Evolutionary conservation across 2,888 invertebrate species (phyloP), one percentile per base, ranked within the genome.

Genomic region (Acanthoscelides obtectus): DNA sequence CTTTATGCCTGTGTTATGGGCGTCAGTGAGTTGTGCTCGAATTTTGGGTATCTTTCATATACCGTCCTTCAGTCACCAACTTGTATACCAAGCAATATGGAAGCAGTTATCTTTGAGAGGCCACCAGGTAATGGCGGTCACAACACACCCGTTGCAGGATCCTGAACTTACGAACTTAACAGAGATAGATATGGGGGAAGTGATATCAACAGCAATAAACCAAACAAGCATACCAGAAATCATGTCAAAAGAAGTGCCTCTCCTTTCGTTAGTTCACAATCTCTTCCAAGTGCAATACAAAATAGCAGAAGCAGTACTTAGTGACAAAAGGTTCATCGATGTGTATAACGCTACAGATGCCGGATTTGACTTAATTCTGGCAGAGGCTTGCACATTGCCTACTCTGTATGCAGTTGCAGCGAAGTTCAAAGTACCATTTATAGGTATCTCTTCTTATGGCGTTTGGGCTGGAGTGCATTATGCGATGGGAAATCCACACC

Each of bases 11-110:
- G 8, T 25, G 25, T 8, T 25, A 25, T 25, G 25, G 25, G 8
- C 8, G 25, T 25, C 25, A 5, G 25, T 25, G 25, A 25, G 45
- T 17, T 8, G 69, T 69, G 85, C 86, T 0, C 81, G 82, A 75
- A 88, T 88, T 70, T 78, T 88, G 68, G 85, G 82, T 0, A 78
- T 87, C 0, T 81, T 86, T 64, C 81, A 86, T 20, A 81, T 84
- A 3, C 85, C 88, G 1, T 86, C 87, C 1, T 83, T 84, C 71
- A 88, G 88, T 76, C 88, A 88, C 74, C 88, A 88, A 79, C 79
- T 86, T 0, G 84, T 86, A 1, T 87, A 83, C 79, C 83, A 84
- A 69, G 83, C 85, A 6, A 80, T 89, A 21, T 85, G 86, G 78
- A 81, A 82, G 22, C 86, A 86, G 70, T 77, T 89, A 64, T 84